Conservation (phyloP, 1,140 invertebrate genomes). For the Eupristina koningsbergeri region DNA sequence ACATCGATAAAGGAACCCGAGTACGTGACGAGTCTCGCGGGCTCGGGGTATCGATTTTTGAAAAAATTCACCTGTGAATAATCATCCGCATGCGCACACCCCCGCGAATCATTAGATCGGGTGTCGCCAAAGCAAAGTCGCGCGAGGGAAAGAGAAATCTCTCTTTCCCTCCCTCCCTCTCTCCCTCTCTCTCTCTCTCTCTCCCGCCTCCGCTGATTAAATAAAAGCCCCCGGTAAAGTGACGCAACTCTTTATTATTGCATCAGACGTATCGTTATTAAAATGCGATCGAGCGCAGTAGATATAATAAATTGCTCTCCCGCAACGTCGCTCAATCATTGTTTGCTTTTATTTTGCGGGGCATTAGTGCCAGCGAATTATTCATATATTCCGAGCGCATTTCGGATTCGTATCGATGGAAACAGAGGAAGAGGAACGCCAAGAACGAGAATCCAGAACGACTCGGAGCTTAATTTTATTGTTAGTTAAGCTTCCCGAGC, state of each 20-base stretch:
- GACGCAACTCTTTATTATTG: not conserved
- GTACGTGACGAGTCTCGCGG: not conserved
- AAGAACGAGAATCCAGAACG: no score
- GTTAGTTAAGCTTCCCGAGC: conserved; percentile 15
- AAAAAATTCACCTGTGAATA: conserved; percentile 7
- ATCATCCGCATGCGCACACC: not conserved
- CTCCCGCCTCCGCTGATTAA: not conserved
- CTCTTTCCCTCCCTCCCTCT: no score
- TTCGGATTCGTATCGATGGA: not conserved
- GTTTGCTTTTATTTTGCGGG: conserved; percentile 16
- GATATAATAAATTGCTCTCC: conserved; percentile 8
- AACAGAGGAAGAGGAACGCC: not conserved
- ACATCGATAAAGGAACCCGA: not conserved
- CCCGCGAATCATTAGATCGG: not conserved
- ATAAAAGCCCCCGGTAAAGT: not conserved
- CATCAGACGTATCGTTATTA: conserved; percentile 5
- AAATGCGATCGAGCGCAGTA: conserved; percentile 12
- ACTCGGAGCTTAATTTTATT: conserved; percentile 27
- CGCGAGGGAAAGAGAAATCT: no score
- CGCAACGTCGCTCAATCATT: conserved; percentile 6
- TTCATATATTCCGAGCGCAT: conserved; percentile 17
- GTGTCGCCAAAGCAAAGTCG: not conserved
- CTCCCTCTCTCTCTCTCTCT: no score
- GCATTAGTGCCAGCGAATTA: not conserved
- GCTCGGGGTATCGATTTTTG: not conserved